Base-by-base conservation (phyloP, 2,113 vertebrate species). In the Spea multiplicata region DNA sequence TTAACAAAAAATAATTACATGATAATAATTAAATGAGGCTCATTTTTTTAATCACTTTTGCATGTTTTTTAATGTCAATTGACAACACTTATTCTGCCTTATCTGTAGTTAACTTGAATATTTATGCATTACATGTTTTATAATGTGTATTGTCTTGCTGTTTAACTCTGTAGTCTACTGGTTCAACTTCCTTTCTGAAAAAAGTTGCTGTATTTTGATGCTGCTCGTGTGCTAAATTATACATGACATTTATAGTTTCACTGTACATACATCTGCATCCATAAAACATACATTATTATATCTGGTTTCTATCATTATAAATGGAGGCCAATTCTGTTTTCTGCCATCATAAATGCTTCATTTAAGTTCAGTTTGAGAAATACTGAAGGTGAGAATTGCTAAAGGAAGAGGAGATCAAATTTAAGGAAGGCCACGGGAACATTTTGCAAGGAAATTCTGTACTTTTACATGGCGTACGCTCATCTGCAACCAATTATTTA, bases 401-500 rank as follows among this genome's bases (percentile, higher is more conserved):
- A 16, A 30, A 64, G 61, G 30, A 64, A 8, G 9, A 17, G 9
- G n/a, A 5, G 61, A 64, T 64, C 44, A n/a, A 49, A 14, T 49
- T 69, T 69, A 44, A 8, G 14, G n/a, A 69, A 47, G 5, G 67
- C 14, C 3, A 47, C 6, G 49, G 8, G 48, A 44, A 8, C 6
- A n/a, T 69, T 16, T 67, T 30, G 6, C 44, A 67, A 69, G 49
- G n/a, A 71, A 44, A 10, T 9, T 17, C 45, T 12, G 49, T 45
- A 44, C 55, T 49, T 45, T 44, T 66, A 65, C 44, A 55, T 52
- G 68, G 66, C 68, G 14, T 30, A 76, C 67, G 53, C 53, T 44
- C 66, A 61, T n/a, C 45, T 61, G 75, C 14, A 52, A 76, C 49
- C 9, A 49, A 69, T 76, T 76, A 47, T 61, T 69, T 17, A 6